A percentile compares a stretch with the other conserved stretches of the same genome.
Conservation (phyloP, 2,888 invertebrate species). For the Smittia aterrima region DNA sequence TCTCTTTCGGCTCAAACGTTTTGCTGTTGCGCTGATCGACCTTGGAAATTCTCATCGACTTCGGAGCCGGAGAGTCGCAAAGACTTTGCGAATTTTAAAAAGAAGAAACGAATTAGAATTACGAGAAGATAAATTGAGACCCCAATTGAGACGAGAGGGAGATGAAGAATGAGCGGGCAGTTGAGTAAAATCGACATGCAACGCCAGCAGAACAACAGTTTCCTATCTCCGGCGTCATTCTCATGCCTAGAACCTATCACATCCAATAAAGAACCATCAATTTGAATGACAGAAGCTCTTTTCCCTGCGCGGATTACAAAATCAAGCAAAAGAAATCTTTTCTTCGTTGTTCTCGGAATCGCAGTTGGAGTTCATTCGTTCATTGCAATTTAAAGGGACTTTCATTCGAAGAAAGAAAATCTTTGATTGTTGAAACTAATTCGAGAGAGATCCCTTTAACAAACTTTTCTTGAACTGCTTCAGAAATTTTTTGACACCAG, state of each 20-base stretch:
- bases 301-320: background rate
- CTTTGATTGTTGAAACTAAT: too few species aligned
- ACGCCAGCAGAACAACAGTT: background rate
- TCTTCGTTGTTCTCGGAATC: too few species aligned
- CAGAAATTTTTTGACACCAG: background rate
- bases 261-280: conserved; percentile 6
- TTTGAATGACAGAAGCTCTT: background rate
- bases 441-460: too few species aligned
- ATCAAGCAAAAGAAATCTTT: background rate
- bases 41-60: background rate
- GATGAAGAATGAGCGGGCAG: background rate
- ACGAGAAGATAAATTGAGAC: background rate
- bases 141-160: background rate
- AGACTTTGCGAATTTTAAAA: too few species aligned
- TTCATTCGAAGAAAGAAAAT: too few species aligned
- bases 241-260: background rate
- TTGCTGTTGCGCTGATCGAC: background rate
- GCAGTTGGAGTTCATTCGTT: background rate
- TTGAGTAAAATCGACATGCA: background rate
- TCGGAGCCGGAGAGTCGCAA: too few species aligned
- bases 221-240: background rate
- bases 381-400: too few species aligned
- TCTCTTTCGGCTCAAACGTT: background rate
- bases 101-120: too few species aligned
- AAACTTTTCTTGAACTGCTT: too few species aligned